Base-by-base conservation (phyloP, 2,113 vertebrate species). In the Spermophilus dauricus region DNA sequence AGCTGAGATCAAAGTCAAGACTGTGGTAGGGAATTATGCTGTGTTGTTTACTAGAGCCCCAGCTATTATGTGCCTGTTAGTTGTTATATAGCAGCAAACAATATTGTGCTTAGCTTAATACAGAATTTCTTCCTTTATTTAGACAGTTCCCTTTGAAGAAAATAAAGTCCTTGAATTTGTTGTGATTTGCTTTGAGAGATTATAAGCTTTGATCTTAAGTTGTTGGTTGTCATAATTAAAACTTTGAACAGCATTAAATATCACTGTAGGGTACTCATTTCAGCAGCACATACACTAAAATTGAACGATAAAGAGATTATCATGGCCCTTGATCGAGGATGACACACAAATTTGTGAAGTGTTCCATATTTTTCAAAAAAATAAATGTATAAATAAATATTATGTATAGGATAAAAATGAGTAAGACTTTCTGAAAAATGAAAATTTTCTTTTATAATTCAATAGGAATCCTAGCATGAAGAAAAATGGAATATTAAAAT, bases 161-260 rank as follows among this genome's bases (percentile, higher is more conserved):
- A 91, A 93, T 56, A 56, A 89, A 96, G 61, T 82, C 32, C 32
- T 96, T 93, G 30, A 0, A 45, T 93, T 84, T 28, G 13, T 39
- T 89, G 37, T 96, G 65, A 94, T 88, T 72, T 96, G 34, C 73
- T 95, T 94, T 88, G 67, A 91, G 39, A 58, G 76, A 96, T 85
- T 96, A 91, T 0, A 88, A 94, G 67, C 48, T 88, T 95, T 95
- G 76, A 89, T 86, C 34, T 82, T 86, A 89, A 69, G 51, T 53
- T 77, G 51, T 67, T 95, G 65, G 20, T 63, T 89, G 13, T 88
- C 91, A 81, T 87, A 94, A 95, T 93, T 97, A 94, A 96, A 97
- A 94, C 32, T 87, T 89, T 67, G 18, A 86, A 90, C 14, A 92
- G 76, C 81, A 96, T 94, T 96, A 80, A 94, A 75, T 34, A 61